phyloP scores from a whole-genome alignment of 2,113 vertebrate genomes.

The Trogon surrucura region DNA sequence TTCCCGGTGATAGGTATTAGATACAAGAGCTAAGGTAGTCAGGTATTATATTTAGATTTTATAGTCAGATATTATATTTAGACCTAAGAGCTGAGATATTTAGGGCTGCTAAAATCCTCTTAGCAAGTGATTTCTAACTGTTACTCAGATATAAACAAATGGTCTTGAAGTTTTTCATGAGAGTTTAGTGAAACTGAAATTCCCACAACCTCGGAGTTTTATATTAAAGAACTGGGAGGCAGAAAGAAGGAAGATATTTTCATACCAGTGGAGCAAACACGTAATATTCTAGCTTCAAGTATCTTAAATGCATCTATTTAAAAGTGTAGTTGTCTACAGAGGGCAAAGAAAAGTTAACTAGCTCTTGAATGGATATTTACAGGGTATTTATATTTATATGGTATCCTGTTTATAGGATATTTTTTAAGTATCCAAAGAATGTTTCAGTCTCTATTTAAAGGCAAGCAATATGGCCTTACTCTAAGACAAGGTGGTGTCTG shows the following conservation, averaged over 20 bases:
- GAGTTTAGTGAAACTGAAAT: not conserved
- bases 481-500: not conserved
- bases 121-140: not conserved
- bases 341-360: not conserved
- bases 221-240: not conserved
- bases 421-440: not conserved
- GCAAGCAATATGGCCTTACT: not conserved
- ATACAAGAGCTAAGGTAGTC: not conserved
- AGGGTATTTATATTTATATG: too few relatives aligned
- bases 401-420: too few relatives aligned
- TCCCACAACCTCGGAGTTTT: not conserved
- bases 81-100: not conserved
- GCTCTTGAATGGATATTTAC: not conserved
- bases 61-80: not conserved
- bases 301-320: not conserved
- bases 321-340: not conserved
- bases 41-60: not conserved
- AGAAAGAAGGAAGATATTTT: not conserved
- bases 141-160: not conserved
- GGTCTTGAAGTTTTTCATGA: not conserved
- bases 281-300: not conserved
- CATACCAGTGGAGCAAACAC: not conserved
- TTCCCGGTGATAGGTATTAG: not conserved
- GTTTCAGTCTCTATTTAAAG: not conserved
- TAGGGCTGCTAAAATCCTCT: not conserved